Conservation (phyloP, 2,113 vertebrate genomes). For the Haplochromis burtoni region DNA sequence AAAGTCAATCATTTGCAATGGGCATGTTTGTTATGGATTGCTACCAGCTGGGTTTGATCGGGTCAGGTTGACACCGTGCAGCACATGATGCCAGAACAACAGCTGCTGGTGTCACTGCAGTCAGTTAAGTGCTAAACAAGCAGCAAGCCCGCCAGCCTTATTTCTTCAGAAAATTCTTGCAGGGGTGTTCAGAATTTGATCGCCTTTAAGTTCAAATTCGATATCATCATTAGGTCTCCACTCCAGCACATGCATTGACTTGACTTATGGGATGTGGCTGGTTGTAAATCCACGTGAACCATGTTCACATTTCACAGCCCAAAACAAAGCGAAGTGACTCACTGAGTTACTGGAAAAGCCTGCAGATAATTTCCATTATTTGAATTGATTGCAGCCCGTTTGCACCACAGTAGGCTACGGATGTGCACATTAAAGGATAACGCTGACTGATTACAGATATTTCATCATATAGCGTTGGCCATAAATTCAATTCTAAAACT, state of each 20-base stretch:
- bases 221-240: neutral
- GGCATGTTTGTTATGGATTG: neutral
- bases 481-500: neutral
- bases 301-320: neutral
- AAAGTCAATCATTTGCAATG: constrained; percentile 10
- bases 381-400: neutral
- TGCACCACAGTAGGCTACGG: neutral
- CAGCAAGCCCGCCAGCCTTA: neutral
- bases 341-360: neutral
- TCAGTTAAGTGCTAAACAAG: constrained; percentile 15
- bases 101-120: constrained; percentile 10
- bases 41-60: neutral
- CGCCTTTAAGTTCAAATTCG: neutral
- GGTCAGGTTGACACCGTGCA: neutral
- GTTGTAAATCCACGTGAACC: neutral
- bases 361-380: neutral
- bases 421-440: neutral
- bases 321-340: neutral
- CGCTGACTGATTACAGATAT: neutral
- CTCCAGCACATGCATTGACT: neutral
- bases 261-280: neutral
- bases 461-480: neutral
- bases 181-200: neutral
- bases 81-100: neutral
- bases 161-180: neutral